phyloP scores from a whole-genome alignment of 2,888 invertebrate genomes.

The Sinentomon sp. region DNA sequence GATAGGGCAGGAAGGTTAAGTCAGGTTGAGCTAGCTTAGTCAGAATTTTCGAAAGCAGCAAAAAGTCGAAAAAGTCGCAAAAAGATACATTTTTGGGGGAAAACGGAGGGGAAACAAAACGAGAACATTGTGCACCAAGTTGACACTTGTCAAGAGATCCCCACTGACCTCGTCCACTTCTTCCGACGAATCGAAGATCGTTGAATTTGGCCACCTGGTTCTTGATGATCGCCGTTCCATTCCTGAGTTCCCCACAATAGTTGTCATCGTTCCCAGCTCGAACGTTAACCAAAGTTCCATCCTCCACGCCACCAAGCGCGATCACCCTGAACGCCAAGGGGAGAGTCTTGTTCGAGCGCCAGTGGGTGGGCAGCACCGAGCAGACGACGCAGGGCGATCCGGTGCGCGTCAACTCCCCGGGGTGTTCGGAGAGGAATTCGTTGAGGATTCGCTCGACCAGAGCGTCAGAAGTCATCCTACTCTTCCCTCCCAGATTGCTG shows the following conservation, averaged over 20 bases:
- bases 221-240: constrained; percentile 87
- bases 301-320: constrained; percentile 72
- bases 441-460: constrained; percentile 15
- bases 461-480: no score
- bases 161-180: constrained; percentile 81
- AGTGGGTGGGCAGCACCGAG: constrained; percentile 78
- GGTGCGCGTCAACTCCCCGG: constrained; percentile 71
- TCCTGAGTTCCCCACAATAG: constrained; percentile 78
- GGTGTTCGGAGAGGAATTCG: constrained; percentile 55
- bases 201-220: constrained; percentile 97
- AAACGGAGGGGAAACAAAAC: no score
- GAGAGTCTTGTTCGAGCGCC: constrained; percentile 93
- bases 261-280: constrained; percentile 96
- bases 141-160: neutral
- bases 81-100: no score
- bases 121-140: no score
- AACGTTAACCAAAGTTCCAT: constrained; percentile 86
- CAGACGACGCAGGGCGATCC: constrained; percentile 82
- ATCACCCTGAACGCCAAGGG: constrained; percentile 93
- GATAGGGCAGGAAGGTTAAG: no score
- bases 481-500: no score
- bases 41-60: no score
- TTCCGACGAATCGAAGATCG: constrained; percentile 89
- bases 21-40: no score
- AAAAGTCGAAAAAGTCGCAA: no score